Evolutionary conservation across 1,140 invertebrate genomes (phyloP), one percentile per base, ranked within the genome.

Genomic region (Geopemphigus sp.): DNA sequence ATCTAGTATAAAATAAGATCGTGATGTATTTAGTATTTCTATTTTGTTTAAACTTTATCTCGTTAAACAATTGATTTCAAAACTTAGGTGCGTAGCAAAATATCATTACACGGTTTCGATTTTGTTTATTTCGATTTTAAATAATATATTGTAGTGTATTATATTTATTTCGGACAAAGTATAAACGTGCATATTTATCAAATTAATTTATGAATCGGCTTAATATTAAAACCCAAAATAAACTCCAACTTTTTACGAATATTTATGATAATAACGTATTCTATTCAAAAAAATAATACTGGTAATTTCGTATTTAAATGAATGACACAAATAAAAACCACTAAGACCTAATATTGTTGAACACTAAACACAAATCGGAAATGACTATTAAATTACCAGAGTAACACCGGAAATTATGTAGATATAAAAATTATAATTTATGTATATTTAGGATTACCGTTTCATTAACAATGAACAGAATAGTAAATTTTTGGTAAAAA

Each of bases 371-470:
- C 17, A 50, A 50, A 70, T 70, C 45, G 24, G 66, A 70, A 70
- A 70, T 70, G 17, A 26, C 47, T 45, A 15, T 70, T 19, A 24
- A 70, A 70, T 70, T 53, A 53, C 66, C 22, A 68, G 6, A 53
- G 14, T 68, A 47, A 2, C 15, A 53, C 47, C 45, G 10, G 22
- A 70, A 70, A 22, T 53, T 10, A 53, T n/a, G 53, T 19, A 53
- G 26, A 24, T n/a, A 70, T 26, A 53, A 70, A 24, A 68, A 26
- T 22, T 47, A 68, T 24, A 68, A 68, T 68, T 47, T 68, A 68
- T 68, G 32, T 11, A 47, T 17, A 68, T 47, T 45, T 47, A 47
- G 10, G 47, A 68, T 47, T 8, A 24, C 12, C 24, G 39, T 68
- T 24, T 12, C n/a, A 68, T 68, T 22, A 47, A 68, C 64, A 66